Base-by-base conservation (phyloP, 53 echinoderm and acorn worm genomes). In the Luidia sarsii region DNA sequence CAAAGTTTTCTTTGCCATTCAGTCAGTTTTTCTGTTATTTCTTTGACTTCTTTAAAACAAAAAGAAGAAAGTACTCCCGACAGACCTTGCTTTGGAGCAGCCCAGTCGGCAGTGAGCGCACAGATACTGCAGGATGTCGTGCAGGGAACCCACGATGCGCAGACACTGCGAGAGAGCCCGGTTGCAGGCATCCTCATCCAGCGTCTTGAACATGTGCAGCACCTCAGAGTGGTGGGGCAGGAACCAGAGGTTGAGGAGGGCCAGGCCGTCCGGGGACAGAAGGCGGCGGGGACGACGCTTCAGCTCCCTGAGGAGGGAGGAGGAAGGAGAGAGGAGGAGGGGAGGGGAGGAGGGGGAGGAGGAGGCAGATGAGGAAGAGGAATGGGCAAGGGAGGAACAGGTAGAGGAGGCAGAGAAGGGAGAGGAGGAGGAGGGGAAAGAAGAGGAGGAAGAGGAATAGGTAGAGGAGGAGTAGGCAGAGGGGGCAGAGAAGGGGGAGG, bases 71-170 rank as follows among this genome's bases (percentile, higher is more conserved):
- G 11, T 71, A 14, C 53, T 8, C 33, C 1, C 6, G 6, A 41
- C 41, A 13, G 45, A 99, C 99, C 94, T 91, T 69, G 93, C 97
- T 55, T 89, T 84, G 9, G 99, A 94, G 86, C 99, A 91, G 15
- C 99, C 99, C 22, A 99, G 94, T 63, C 89, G 94, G 33, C 94
- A 91, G 79, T 99, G 93, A 38, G 94, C 87, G 82, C 96, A 96
- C 4, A 91, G 63, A 48, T 94, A 99, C 65, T 99, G 99, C 51
- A 99, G 82, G 16, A 99, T 99, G 65, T 99, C 99, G 70, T 99
- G 99, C 16, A 99, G 67, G 0, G 99, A 82, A 1, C 89, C 86
- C 3, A 94, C 68, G 48, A 99, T 80, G 33, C 87, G 67, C 23
- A 99, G 57, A 0, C 90, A 86, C 53, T 80, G 54, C 13, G 80